Conservation (phyloP, 2,113 vertebrate species). For the Otus sunia region DNA sequence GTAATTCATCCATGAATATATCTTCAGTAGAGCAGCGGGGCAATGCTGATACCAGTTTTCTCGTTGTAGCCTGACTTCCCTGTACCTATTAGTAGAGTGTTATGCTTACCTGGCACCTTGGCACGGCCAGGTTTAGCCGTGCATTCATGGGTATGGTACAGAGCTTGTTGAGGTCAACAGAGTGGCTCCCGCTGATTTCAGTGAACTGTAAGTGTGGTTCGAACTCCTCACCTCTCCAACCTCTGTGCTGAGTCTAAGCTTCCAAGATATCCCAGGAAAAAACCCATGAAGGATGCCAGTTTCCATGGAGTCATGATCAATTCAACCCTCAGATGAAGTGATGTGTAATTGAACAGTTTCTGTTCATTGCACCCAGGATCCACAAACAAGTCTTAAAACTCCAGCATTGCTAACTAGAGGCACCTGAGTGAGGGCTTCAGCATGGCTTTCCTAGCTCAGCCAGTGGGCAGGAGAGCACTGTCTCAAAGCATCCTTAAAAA, state of each 20-base stretch:
- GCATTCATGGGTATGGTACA: background rate
- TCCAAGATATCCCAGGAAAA: background rate
- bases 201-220: background rate
- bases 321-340: background rate
- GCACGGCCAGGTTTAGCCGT: background rate
- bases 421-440: background rate
- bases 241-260: background rate
- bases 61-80: background rate
- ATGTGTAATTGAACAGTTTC: slow-evolving; percentile 30
- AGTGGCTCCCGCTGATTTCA: background rate
- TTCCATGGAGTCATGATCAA: background rate
- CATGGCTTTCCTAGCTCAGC: background rate
- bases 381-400: background rate
- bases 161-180: background rate
- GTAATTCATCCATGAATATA: background rate
- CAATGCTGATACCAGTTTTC: background rate
- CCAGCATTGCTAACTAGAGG: background rate
- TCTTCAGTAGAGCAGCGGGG: background rate
- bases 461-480: background rate
- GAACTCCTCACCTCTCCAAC: background rate
- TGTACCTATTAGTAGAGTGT: fast-evolving
- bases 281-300: background rate
- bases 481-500: slow-evolving; percentile 62
- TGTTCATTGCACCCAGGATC: background rate
- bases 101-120: fast-evolving